Evolutionary conservation across 2,113 vertebrate genomes (phyloP).

Genomic region (Scomber japonicus): DNA sequence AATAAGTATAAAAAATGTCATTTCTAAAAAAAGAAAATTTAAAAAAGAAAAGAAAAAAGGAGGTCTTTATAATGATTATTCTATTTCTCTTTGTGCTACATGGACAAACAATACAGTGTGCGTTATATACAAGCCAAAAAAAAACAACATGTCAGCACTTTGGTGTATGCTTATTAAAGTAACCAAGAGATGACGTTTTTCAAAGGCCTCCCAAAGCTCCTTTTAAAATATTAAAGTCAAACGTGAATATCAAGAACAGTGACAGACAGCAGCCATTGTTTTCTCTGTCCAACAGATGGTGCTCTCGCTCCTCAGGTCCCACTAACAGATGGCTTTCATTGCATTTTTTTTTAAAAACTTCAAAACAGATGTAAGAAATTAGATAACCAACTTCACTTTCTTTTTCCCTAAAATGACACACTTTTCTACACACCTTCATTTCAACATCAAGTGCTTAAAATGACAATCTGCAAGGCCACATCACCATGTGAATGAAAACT

Average conservation of each 20-base stretch:
- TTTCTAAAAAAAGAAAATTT: conserved; percentile 3
- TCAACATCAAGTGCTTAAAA: conserved; percentile 1
- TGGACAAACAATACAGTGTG: conserved; percentile 58
- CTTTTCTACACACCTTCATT: conserved; percentile 18
- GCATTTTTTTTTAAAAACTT: not conserved
- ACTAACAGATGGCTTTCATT: conserved; percentile 9
- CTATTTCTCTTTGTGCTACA: conserved; percentile 43
- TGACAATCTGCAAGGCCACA: not conserved
- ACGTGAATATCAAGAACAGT: conserved; percentile 1
- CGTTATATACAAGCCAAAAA: conserved; percentile 71
- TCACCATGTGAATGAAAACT: conserved; percentile 8
- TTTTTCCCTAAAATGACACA: not conserved
- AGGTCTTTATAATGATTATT: conserved; percentile 16
- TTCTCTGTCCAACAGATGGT: conserved; percentile 28
- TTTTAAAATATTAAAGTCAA: conserved; percentile 27
- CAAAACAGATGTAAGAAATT: not conserved
- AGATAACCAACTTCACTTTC: not conserved
- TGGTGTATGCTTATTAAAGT: conserved; percentile 64
- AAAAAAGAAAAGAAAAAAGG: too few species aligned
- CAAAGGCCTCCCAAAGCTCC: conserved; percentile 31
- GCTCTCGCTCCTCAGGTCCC: conserved; percentile 20
- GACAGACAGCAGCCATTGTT: not conserved
- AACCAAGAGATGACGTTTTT: conserved; percentile 43
- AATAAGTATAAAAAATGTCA: conserved; percentile 59
- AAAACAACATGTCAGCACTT: conserved; percentile 67